Evolutionary conservation across 2,888 invertebrate genomes (phyloP).

Genomic region (Neoitamus cyanurus): DNA sequence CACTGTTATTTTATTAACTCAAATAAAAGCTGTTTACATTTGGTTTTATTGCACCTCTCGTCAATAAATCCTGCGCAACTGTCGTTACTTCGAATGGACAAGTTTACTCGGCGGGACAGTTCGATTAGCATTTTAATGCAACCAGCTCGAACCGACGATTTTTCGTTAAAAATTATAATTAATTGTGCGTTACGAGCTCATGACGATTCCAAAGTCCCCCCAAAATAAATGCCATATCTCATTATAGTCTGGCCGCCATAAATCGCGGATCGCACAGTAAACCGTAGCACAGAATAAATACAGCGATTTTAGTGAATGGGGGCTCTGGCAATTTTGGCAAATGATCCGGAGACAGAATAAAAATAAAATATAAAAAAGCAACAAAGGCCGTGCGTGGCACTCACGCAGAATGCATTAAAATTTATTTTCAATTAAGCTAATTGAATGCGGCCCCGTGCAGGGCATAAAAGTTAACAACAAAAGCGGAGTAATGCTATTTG

Average conservation of each 20-base stretch:
- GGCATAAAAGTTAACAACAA: slow-evolving; percentile 29
- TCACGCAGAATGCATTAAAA: slow-evolving; percentile 29
- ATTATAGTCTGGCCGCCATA: neutral
- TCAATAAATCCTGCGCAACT: neutral
- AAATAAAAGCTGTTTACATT: slow-evolving; percentile 1
- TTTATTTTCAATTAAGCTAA: slow-evolving; percentile 43
- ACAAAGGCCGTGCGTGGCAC: neutral
- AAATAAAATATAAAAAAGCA: neutral
- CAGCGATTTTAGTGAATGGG: neutral
- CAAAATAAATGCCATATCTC: neutral
- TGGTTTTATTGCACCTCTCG: neutral
- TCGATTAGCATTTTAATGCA: neutral
- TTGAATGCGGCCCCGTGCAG: neutral
- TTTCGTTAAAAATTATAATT: neutral
- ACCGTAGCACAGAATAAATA: neutral
- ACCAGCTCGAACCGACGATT: neutral
- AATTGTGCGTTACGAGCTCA: neutral
- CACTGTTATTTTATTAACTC: slow-evolving; percentile 1
- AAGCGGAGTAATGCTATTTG: slow-evolving; percentile 9
- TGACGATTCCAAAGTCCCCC: neutral
- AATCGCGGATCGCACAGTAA: neutral
- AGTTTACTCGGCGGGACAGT: neutral
- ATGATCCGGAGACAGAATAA: neutral
- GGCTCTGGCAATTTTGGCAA: neutral
- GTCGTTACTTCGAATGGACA: neutral